Evolutionary conservation across 2,797 vertebrate genomes (phyloP).

Genomic region (Miichthys miiuy): DNA sequence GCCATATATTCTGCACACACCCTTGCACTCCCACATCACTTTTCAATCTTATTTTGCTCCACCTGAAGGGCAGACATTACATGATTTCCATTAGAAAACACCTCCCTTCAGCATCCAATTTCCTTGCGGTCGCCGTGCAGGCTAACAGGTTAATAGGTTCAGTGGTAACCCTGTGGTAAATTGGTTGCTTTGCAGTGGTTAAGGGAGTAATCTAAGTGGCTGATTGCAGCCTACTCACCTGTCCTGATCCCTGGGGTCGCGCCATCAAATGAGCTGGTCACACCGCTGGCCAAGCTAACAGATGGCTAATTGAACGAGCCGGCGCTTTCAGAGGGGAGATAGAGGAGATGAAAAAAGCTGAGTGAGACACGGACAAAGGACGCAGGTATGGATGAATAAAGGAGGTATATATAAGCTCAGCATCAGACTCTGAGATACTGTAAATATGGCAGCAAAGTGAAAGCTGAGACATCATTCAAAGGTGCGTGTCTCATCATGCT

Average conservation of each 20-base stretch:
- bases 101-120: slow-evolving; percentile 63
- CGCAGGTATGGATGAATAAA: background rate
- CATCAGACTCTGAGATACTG: slow-evolving; percentile 23
- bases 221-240: slow-evolving; percentile 71
- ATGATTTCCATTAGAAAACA: slow-evolving; percentile 58
- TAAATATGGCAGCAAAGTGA: slow-evolving; percentile 32
- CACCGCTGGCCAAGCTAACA: slow-evolving; percentile 38
- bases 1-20: background rate
- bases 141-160: slow-evolving; percentile 70
- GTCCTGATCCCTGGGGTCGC: slow-evolving; percentile 63
- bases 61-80: slow-evolving; percentile 49
- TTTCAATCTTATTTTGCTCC: slow-evolving; percentile 37
- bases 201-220: slow-evolving; percentile 75
- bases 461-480: slow-evolving; percentile 31
- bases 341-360: slow-evolving; percentile 41
- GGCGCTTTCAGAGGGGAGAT: slow-evolving; percentile 49
- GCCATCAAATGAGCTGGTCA: slow-evolving; percentile 49
- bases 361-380: slow-evolving; percentile 37
- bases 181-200: slow-evolving; percentile 66
- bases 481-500: background rate
- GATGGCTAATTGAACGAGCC: slow-evolving; percentile 67
- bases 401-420: slow-evolving; percentile 19
- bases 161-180: slow-evolving; percentile 65
- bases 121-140: slow-evolving; percentile 38
- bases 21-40: background rate